Conservation (phyloP, 2,113 vertebrate species). For the Elephas maximus region DNA sequence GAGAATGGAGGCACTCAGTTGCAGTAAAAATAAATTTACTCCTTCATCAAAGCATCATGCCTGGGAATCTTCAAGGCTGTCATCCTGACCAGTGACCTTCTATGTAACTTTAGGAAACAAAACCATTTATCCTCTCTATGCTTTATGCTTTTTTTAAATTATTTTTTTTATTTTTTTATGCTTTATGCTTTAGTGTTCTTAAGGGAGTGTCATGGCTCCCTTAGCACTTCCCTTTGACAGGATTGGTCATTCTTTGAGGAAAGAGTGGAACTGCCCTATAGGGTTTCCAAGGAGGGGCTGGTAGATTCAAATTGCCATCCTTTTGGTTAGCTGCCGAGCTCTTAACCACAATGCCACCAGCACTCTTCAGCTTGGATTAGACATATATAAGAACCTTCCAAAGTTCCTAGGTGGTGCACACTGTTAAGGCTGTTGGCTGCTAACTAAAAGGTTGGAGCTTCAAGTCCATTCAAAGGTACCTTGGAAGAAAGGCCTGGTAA, state of each 20-base stretch:
- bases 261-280: background rate
- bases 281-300: too few relatives aligned
- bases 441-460: background rate
- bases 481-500: too few relatives aligned
- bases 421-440: background rate
- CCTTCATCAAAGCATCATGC: background rate
- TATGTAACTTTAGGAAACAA: background rate
- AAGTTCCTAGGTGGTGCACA: background rate
- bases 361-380: background rate
- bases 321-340: too few relatives aligned
- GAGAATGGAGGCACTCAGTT: background rate
- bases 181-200: background rate
- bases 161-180: too few relatives aligned
- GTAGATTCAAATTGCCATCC: too few relatives aligned
- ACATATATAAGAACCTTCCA: background rate
- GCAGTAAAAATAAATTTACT: background rate
- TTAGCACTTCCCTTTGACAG: background rate
- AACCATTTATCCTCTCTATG: background rate
- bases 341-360: too few relatives aligned
- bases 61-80: background rate
- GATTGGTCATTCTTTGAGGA: background rate
- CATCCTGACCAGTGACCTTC: background rate
- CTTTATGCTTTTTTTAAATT: too few relatives aligned
- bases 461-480: background rate
- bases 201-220: background rate